Evolutionary conservation across 1,140 invertebrate species (phyloP).

Genomic region (Eufriesea mexicana): DNA sequence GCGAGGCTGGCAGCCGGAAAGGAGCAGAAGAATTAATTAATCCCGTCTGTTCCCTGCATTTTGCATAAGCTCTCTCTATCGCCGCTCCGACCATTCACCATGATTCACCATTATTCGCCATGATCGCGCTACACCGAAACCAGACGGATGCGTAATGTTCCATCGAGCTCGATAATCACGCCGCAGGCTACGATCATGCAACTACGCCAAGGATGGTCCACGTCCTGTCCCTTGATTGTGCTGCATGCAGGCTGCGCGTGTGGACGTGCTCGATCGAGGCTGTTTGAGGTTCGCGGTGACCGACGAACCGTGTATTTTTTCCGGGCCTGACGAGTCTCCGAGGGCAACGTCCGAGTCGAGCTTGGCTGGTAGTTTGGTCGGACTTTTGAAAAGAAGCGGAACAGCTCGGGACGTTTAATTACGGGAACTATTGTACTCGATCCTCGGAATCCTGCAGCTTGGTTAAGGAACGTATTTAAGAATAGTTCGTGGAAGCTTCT

Average conservation of each 20-base stretch:
- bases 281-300: neutral
- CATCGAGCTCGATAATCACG: neutral
- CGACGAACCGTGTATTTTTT: neutral
- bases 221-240: neutral
- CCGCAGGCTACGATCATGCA: neutral
- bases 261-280: neutral
- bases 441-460: too few species aligned
- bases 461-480: too few species aligned
- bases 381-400: too few species aligned
- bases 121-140: neutral
- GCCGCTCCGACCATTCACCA: neutral
- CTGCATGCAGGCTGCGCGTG: too few species aligned
- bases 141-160: neutral
- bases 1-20: neutral
- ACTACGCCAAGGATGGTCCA: neutral
- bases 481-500: neutral
- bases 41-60: neutral
- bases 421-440: too few species aligned
- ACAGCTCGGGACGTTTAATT: too few species aligned
- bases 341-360: neutral
- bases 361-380: too few species aligned
- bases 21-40: constrained; percentile 16
- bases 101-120: too few species aligned
- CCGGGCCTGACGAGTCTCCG: too few species aligned
- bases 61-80: neutral